phyloP scores from a whole-genome alignment of 2,888 invertebrate species.

The Augochlorella aurata region DNA sequence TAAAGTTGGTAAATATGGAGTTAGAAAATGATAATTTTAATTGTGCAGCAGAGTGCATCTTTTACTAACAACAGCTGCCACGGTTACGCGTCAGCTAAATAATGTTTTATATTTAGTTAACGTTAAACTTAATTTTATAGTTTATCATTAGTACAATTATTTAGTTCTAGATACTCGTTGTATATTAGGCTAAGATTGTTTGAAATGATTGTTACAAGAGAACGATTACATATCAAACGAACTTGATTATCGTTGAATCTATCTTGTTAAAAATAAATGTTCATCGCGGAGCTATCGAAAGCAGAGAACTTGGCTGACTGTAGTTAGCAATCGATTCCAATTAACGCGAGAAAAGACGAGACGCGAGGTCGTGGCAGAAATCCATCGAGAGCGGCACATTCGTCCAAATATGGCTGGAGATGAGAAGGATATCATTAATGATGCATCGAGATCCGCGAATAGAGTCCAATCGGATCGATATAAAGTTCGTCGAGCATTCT shows the following conservation, averaged over 20 bases:
- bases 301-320: background rate
- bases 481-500: slow-evolving; percentile 3
- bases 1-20: too few species aligned
- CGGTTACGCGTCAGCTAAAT: background rate
- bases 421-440: slow-evolving; percentile 31
- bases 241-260: background rate
- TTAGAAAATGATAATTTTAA: too few species aligned
- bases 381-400: slow-evolving; percentile 21
- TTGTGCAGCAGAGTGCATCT: too few species aligned
- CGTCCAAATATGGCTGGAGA: slow-evolving; percentile 43
- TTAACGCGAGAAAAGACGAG: background rate
- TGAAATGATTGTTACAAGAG: too few species aligned
- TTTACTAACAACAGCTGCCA: too few species aligned
- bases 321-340: slow-evolving; percentile 5
- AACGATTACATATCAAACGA: too few species aligned
- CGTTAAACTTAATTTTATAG: background rate
- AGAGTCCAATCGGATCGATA: background rate
- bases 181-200: background rate
- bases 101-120: background rate
- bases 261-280: background rate
- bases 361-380: slow-evolving; percentile 21
- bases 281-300: background rate
- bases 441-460: slow-evolving; percentile 23
- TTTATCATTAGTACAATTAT: background rate
- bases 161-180: background rate